Conservation (phyloP, 2,113 vertebrate species). For the Emydocephalus ijimae region DNA sequence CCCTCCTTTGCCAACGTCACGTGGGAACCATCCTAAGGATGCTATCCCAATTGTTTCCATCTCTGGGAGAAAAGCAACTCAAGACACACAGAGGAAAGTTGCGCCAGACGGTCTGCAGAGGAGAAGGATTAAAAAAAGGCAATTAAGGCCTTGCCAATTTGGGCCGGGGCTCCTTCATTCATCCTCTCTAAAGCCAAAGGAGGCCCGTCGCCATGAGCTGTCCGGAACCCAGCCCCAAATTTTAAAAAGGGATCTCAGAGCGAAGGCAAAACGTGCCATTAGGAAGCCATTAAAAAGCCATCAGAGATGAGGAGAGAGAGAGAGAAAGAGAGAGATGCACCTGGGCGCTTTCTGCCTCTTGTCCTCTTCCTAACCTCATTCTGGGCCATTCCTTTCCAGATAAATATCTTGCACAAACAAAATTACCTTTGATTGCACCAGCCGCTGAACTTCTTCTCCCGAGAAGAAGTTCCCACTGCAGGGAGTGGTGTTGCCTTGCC, state of each 20-base stretch:
- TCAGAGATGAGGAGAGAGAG: conserved; percentile 37
- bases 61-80: background rate
- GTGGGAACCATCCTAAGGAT: background rate
- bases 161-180: conserved; percentile 13
- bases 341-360: conserved; percentile 47
- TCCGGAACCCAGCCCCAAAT: background rate
- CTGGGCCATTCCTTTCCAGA: conserved; percentile 60
- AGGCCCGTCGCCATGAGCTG: background rate
- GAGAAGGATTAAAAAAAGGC: background rate
- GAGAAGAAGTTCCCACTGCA: conserved; percentile 43
- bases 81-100: background rate
- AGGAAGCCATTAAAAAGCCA: conserved; percentile 62
- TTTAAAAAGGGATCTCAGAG: background rate
- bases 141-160: background rate
- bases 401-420: conserved; percentile 58
- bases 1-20: background rate
- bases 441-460: conserved; percentile 49
- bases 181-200: background rate
- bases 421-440: conserved; percentile 60
- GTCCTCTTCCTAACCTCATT: conserved; percentile 60
- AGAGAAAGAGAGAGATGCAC: background rate
- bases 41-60: background rate
- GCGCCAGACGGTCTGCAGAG: background rate
- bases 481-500: conserved; percentile 35
- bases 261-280: conserved; percentile 30